Evolutionary conservation across 2,113 vertebrate genomes (phyloP), one percentile per base, ranked within the genome.

Genomic region (Paratilapia polleni): DNA sequence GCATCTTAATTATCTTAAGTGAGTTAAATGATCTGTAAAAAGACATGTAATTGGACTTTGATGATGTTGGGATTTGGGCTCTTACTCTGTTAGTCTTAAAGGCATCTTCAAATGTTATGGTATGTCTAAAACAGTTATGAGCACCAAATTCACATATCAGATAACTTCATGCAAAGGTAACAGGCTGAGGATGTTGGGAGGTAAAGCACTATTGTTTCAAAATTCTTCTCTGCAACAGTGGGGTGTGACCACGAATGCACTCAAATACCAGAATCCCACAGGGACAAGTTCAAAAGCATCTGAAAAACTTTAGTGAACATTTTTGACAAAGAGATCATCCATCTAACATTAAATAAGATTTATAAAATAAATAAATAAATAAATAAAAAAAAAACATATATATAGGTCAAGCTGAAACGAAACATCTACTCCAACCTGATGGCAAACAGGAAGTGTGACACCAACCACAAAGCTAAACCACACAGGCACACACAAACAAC

Each of bases 141-240:
- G 20, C 31, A 68, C 6, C 0, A 19, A 41, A 68, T 59, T 77
- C 12, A 17, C 20, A 63, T 31, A 26, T n/a, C 47, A n/a, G 24
- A 70, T 1, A 13, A 8, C 49, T 15, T 64, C 5, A 1, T 17
- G 11, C 4, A n/a, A 31, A 63, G 58, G 58, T 41, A n/a, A 12
- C 2, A 20, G 63, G 6, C 26, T 36, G 36, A 19, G 22, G 54
- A 17, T 15, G 54, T 80, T 86, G 54, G 83, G 75, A 80, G 36
- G 28, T 90, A n/a, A 78, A 77, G 12, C 38, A 43, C 80, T 24
- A 77, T 82, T 86, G 83, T 88, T 81, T 64, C 6, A 70, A 75
- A 57, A 60, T 61, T 28, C 0, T 20, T 36, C 66, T 52, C 47
- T 57, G 52, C 15, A 61, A 61, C 22, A 36, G 62, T 19, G 0